phyloP scores from a whole-genome alignment of 2,888 invertebrate genomes.

The Acronicta aceris region DNA sequence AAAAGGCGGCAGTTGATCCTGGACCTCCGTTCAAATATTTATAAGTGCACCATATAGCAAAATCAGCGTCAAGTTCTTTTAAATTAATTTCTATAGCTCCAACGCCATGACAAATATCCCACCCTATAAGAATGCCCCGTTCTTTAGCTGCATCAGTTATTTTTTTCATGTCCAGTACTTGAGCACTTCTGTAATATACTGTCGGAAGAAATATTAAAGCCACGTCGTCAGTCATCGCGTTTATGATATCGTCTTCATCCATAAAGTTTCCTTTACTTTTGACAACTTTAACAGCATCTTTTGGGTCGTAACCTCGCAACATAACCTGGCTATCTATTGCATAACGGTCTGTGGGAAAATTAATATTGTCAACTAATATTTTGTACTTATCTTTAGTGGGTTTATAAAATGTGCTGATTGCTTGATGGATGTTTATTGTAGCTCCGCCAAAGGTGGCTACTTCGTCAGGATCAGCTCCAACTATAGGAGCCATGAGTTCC shows the following conservation, averaged over 20 bases:
- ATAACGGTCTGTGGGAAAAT: conserved; percentile 81
- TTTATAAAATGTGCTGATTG: conserved; percentile 78
- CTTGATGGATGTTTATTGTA: conserved; percentile 78
- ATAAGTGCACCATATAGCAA: conserved; percentile 83
- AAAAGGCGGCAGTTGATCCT: conserved; percentile 73
- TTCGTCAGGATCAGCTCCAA: conserved; percentile 75
- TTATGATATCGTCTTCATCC: conserved; percentile 74
- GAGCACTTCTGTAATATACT: conserved; percentile 78
- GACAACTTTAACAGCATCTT: conserved; percentile 78
- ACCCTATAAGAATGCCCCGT: conserved; percentile 74
- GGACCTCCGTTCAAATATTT: conserved; percentile 84
- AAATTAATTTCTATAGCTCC: conserved; percentile 77
- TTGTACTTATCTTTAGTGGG: conserved; percentile 74
- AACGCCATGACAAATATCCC: conserved; percentile 80
- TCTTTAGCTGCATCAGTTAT: conserved; percentile 74
- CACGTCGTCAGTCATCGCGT: conserved; percentile 79
- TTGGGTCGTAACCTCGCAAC: conserved; percentile 73
- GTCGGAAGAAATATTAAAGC: conserved; percentile 72
- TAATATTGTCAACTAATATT: conserved; percentile 79
- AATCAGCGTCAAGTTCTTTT: conserved; percentile 75
- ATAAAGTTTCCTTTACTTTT: conserved; percentile 67
- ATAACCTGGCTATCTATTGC: conserved; percentile 80
- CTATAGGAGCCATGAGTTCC: conserved; percentile 74
- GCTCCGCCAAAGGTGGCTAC: conserved; percentile 71
- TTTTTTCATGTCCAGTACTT: conserved; percentile 76